Conservation (phyloP, 2,888 invertebrate genomes). For the Xylocampa areola region DNA sequence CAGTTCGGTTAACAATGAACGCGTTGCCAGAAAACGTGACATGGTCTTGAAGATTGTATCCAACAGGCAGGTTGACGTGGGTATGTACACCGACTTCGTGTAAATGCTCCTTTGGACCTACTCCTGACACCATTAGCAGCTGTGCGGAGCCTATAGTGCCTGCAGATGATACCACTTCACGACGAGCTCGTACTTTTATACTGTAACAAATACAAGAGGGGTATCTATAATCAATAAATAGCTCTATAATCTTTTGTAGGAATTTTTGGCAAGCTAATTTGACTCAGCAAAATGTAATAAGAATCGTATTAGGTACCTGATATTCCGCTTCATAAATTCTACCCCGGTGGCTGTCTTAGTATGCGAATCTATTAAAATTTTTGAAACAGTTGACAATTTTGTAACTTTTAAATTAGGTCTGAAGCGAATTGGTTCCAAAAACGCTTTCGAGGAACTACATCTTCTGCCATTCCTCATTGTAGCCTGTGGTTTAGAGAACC, state of each 20-base stretch:
- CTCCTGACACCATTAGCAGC: conserved; percentile 95
- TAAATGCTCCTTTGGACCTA: conserved; percentile 92
- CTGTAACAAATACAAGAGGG: conserved; percentile 60
- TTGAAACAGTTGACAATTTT: conserved; percentile 92
- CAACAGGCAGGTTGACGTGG: conserved; percentile 93
- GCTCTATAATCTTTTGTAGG: neutral
- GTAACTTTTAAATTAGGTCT: conserved; percentile 93
- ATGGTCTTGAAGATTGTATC: conserved; percentile 95
- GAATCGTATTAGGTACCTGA: conserved; percentile 69
- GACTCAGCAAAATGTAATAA: neutral
- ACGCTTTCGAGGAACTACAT: conserved; percentile 95
- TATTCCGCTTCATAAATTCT: conserved; percentile 91
- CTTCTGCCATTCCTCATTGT: conserved; percentile 93
- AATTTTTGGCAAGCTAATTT: neutral
- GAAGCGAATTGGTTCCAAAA: conserved; percentile 91
- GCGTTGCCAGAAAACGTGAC: conserved; percentile 93
- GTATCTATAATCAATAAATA: too few relatives aligned
- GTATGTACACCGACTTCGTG: conserved; percentile 90
- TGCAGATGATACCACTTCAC: conserved; percentile 94
- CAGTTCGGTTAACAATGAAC: conserved; percentile 92
- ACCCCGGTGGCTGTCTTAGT: conserved; percentile 92
- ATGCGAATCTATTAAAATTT: conserved; percentile 91
- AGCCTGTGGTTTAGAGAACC: conserved; percentile 93
- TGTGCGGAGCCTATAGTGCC: conserved; percentile 96
- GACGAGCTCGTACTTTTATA: conserved; percentile 87